A percentile compares a stretch with the other conserved stretches of the same genome.
phyloP scores from a whole-genome alignment of 2,888 invertebrate species.

The Diplolepis rosae region DNA sequence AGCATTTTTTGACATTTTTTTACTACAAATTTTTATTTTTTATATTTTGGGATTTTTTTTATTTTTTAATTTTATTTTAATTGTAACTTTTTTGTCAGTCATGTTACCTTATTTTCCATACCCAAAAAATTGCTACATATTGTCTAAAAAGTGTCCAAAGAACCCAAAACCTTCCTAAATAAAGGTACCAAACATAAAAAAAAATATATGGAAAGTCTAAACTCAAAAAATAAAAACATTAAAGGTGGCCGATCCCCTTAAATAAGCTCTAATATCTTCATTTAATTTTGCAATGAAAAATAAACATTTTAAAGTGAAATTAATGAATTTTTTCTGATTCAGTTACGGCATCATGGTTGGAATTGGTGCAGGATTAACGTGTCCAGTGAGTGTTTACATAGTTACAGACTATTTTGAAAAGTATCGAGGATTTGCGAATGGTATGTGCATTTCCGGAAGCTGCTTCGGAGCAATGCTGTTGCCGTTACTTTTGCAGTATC shows the following conservation, averaged over 20 bases:
- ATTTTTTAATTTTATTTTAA: no score
- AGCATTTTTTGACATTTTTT: slow-evolving; percentile 9
- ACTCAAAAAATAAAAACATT: no score
- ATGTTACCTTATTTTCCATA: no score
- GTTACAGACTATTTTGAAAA: slow-evolving; percentile 90
- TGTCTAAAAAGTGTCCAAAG: not conserved
- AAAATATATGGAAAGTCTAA: no score
- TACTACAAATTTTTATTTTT: slow-evolving; percentile 12
- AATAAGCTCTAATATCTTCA: no score
- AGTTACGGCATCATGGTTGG: slow-evolving; percentile 91
- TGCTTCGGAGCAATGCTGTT: slow-evolving; percentile 89
- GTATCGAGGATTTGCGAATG: slow-evolving; percentile 87
- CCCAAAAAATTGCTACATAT: no score
- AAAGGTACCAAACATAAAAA: no score
- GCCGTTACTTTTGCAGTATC: slow-evolving; percentile 83
- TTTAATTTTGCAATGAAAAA: no score
- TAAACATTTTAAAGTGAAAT: not conserved
- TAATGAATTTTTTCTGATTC: slow-evolving; percentile 48
- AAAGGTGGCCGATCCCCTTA: no score
- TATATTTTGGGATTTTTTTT: no score
- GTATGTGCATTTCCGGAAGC: slow-evolving; percentile 91
- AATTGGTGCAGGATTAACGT: slow-evolving; percentile 87
- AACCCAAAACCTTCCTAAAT: no score
- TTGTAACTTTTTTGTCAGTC: no score
- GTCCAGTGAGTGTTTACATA: slow-evolving; percentile 91